phyloP scores from a whole-genome alignment of 2,888 invertebrate genomes.

The Fragum sueziense region DNA sequence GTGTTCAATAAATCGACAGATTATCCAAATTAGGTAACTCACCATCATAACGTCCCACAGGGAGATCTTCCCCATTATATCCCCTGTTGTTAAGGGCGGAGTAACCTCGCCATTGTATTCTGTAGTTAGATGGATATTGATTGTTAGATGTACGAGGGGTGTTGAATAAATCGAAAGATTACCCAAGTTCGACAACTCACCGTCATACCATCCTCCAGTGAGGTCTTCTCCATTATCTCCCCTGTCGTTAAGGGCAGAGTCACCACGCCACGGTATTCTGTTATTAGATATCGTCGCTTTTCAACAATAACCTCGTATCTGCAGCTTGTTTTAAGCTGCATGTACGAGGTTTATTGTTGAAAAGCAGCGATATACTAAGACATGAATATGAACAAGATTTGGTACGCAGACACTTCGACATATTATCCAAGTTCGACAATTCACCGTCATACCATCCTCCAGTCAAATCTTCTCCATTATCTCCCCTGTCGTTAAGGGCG shows the following conservation, averaged over 20 bases:
- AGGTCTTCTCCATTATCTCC: conserved; percentile 76
- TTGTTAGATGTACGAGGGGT: too few species aligned
- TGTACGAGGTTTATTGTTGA: too few species aligned
- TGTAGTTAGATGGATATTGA: conserved; percentile 70
- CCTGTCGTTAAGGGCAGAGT: conserved; percentile 75
- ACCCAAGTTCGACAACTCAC: conserved; percentile 72
- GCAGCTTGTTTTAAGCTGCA: too few species aligned
- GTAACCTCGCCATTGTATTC: conserved; percentile 76
- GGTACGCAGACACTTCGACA: too few species aligned
- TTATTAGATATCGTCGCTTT: too few species aligned
- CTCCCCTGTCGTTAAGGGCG: conserved; percentile 71
- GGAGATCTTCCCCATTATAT: conserved; percentile 75
- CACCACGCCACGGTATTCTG: conserved; percentile 75
- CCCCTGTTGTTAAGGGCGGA: conserved; percentile 75
- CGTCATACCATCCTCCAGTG: conserved; percentile 81
- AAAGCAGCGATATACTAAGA: too few species aligned
- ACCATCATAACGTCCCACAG: conserved; percentile 81
- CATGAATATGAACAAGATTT: too few species aligned
- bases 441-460: conserved; percentile 81
- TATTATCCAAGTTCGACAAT: conserved; percentile 44
- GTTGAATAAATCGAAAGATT: too few species aligned
- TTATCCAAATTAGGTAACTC: too few species aligned
- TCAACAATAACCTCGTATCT: too few species aligned
- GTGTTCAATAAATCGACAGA: too few species aligned
- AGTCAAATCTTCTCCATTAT: conserved; percentile 76